These are phyloP conservation scores for Chloebia gouldiae DNA, from an alignment of 2,113 vertebrate species.

Conservation along the genomic window DNA sequence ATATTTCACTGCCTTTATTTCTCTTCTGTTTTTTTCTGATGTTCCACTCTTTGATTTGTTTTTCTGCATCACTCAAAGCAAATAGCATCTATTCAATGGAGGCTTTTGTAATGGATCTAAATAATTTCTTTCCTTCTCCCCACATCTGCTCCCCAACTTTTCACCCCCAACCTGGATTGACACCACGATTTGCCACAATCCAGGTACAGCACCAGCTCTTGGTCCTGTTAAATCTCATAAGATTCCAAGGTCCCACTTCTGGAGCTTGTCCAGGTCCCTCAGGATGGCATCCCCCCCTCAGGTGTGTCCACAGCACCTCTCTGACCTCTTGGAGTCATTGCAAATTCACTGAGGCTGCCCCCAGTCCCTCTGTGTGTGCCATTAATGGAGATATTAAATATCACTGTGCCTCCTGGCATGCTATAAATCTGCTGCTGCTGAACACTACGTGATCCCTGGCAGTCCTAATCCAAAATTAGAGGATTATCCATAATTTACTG, in stretches of 20 bases:
- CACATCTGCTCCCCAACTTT: neutral
- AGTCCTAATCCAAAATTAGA: neutral
- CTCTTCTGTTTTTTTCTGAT: fast-evolving
- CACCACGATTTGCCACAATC: neutral
- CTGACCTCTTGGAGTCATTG: neutral
- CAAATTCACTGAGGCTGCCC: neutral
- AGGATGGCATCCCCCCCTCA: neutral
- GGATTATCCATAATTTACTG: neutral
- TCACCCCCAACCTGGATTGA: fast-evolving
- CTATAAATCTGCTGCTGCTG: neutral
- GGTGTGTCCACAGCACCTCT: neutral
- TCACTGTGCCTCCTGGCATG: neutral
- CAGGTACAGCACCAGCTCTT: neutral
- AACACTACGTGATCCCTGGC: neutral
- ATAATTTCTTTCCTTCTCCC: neutral
- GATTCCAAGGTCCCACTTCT: neutral
- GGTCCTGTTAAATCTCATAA: neutral
- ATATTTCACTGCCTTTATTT: neutral
- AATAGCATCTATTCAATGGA: neutral
- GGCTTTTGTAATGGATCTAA: neutral
- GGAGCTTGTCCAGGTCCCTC: neutral
- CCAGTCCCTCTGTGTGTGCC: neutral
- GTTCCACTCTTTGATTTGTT: neutral
- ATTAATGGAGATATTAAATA: neutral
- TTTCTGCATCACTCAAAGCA: neutral